Conservation (phyloP, 2,888 invertebrate genomes). For the Ariolimax columbianus region DNA sequence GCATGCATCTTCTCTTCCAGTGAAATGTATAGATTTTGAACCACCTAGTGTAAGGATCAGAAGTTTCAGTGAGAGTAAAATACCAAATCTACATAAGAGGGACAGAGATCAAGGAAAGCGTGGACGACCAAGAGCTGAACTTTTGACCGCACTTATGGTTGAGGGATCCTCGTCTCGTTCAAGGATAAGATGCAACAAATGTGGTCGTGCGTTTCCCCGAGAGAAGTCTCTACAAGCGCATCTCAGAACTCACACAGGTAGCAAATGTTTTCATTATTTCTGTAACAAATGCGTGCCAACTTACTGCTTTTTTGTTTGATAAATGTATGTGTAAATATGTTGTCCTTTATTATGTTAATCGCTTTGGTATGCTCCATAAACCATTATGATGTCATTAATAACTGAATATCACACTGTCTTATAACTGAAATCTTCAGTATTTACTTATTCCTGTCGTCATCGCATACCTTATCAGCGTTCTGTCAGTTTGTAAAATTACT, state of each 20-base stretch:
- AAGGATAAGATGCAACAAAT: slow-evolving; percentile 85
- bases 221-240: slow-evolving; percentile 87
- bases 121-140: slow-evolving; percentile 86
- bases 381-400: no score
- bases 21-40: not conserved
- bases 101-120: slow-evolving; percentile 79
- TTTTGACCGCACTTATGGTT: slow-evolving; percentile 84
- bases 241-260: slow-evolving; percentile 80
- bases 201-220: slow-evolving; percentile 86
- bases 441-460: no score
- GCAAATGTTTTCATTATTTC: slow-evolving; percentile 61
- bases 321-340: not conserved
- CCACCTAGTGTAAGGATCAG: not conserved
- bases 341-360: not conserved
- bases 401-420: no score
- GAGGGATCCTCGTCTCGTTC: slow-evolving; percentile 86
- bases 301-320: not conserved
- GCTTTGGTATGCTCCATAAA: not conserved
- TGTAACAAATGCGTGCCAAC: not conserved
- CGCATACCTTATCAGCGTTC: no score
- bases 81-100: slow-evolving; percentile 7
- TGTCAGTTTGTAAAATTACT: no score
- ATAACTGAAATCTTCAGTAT: no score
- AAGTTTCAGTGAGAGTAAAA: slow-evolving; percentile 24
- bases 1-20: slow-evolving; percentile 18